Base-by-base conservation (phyloP, 2,797 vertebrate species). In the Spinus pinus region DNA sequence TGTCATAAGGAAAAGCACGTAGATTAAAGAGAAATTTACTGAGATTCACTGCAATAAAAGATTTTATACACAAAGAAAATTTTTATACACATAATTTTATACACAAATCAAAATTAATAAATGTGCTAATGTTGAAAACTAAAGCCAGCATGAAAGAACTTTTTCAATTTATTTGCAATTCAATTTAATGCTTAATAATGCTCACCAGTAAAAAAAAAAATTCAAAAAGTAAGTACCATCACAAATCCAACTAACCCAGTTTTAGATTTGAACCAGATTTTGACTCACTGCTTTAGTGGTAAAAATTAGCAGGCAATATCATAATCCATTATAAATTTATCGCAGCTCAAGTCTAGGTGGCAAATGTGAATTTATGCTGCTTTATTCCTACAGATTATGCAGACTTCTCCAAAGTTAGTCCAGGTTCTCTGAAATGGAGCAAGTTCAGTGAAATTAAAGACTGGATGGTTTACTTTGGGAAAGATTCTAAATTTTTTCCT, bases 71-170 rank as follows among this genome's bases (percentile, higher is more conserved):
- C 5, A 78, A 41, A 72, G 4, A 12, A 74, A 75, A 41, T 41
- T 18, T 41, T 42, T 42, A 42, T 42, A 42, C 41, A 19, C 41
- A 42, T 42, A 42, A 42, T 42, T 42, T 42, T 42, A 42, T 19
- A 42, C 18, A 9, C 18, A 42, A 42, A 42, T 42, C 4, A 18
- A 69, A 17, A 3, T 21, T 15, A 49, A 2, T 4, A 70, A 53
- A 88, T 17, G 2, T 39, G 3, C 1, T 56, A 62, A n/a, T 35
- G 18, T 11, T 85, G 16, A 51, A 81, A 54, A 66, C 2, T 14
- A 82, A 54, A 30, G 2, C 6, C 18, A 54, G 9, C 7, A 75
- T 30, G 8, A 62, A 69, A 61, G 2, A 28, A 2, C 0, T 4
- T 75, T 58, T 57, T 47, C 5, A 21, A 53, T 9, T 53, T 42